Evolutionary conservation across 2,113 vertebrate species (phyloP), one percentile per base, ranked within the genome.

Genomic region (Cairina moschata): DNA sequence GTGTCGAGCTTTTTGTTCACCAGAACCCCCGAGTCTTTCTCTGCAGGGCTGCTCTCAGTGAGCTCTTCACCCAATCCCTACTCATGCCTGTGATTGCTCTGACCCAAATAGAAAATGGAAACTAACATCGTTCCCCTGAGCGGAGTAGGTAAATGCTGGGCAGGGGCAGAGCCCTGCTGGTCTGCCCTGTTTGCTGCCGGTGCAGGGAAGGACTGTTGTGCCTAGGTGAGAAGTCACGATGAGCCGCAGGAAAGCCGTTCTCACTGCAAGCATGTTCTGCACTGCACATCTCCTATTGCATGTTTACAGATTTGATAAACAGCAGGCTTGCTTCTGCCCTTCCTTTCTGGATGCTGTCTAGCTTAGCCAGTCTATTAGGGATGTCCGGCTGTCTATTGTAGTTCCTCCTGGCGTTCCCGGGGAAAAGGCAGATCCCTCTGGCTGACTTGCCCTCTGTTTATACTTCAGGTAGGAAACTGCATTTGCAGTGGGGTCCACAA

Each of bases 391-490:
- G 88, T 82, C 87, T 86, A 3, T 92, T 71, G 66, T 59, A 79
- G 81, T 91, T 95, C 83, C 83, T 93, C 52, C 79, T 63, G 81
- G 82, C 4, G 23, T 96, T 90, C 73, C 81, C 0, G 5, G 86
- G 92, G 92, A 86, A 71, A 11, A 18, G 91, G 76, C 92, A 89
- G 26, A 68, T 94, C 88, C 82, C 73, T 54, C 63, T 0, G 34
- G 62, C 91, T 91, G 63, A 48, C 54, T 89, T 2, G 1, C 55
- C 73, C 82, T 91, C n/a, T 29, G 0, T 36, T 87, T 72, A 31
- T 82, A 46, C 95, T 85, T 85, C 91, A 95, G 91, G 91, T 92
- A 90, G 65, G 59, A 83, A 84, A 77, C 74, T 76, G 90, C 7
- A 18, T 75, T 89, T 91, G 46, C 26, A 4, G 26, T 67, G 8